A percentile compares a stretch with the other conserved stretches of the same genome.
These are phyloP conservation scores for Vidua macroura DNA, from an alignment of 2,113 vertebrate genomes.

Conservation along the genomic window DNA sequence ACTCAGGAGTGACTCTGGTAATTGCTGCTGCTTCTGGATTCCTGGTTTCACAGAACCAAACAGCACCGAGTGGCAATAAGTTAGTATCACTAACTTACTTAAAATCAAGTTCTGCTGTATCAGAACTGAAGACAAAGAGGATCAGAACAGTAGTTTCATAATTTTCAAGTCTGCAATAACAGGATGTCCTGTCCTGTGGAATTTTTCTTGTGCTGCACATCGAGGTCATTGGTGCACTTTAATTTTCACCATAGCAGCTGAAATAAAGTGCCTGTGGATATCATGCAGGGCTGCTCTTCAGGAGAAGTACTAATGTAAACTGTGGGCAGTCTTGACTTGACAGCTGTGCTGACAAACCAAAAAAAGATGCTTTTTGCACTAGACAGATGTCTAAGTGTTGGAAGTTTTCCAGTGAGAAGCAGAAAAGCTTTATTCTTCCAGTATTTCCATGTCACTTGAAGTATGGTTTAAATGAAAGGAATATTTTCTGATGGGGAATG, in stretches of 20 bases:
- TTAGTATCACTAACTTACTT: not conserved
- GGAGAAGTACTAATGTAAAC: constrained; percentile 35
- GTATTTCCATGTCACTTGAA: constrained; percentile 56
- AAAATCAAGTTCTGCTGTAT: not conserved
- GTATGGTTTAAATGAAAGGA: constrained; percentile 53
- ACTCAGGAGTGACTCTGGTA: not conserved
- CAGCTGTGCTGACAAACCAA: constrained; percentile 63
- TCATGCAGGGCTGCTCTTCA: not conserved
- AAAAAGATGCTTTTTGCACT: constrained; percentile 55
- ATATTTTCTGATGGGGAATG: constrained; percentile 40
- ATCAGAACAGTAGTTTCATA: not conserved
- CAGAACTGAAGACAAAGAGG: not conserved
- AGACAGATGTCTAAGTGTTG: constrained; percentile 56
- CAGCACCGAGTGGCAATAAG: not conserved
- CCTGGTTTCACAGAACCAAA: not conserved
- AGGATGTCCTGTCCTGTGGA: not conserved
- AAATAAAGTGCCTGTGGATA: not conserved
- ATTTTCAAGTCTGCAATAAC: not conserved
- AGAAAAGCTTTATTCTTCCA: constrained; percentile 59
- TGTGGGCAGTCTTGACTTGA: constrained; percentile 51
- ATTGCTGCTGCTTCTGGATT: not conserved
- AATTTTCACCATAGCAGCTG: not conserved
- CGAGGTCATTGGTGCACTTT: not conserved
- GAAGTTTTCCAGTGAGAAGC: constrained; percentile 42
- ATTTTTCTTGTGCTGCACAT: not conserved